Conservation (phyloP, 2,797 vertebrate genomes). For the Odontamblyopus rebecca region DNA sequence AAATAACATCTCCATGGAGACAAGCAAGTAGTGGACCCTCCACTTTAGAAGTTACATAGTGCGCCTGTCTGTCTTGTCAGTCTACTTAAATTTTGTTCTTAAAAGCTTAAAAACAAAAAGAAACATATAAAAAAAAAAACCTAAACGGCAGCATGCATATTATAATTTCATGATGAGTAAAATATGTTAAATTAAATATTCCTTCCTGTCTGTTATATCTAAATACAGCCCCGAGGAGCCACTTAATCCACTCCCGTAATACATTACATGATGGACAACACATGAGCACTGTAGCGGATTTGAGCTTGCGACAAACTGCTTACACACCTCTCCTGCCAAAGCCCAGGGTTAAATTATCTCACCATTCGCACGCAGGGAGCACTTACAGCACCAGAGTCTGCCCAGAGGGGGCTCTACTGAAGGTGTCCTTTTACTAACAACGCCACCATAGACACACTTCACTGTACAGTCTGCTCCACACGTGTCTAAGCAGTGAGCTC, state of each 20-base stretch:
- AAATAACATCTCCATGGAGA: too few relatives aligned
- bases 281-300: conserved; percentile 10
- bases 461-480: not conserved
- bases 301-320: conserved; percentile 52
- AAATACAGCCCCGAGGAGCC: not conserved
- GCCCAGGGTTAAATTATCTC: conserved; percentile 61
- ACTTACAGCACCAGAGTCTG: conserved; percentile 48
- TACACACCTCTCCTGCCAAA: conserved; percentile 57
- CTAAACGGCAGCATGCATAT: not conserved
- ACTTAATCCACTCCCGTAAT: not conserved
- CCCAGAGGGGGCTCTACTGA: conserved; percentile 43
- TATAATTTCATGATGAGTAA: not conserved
- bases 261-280: not conserved
- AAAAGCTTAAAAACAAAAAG: too few relatives aligned
- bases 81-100: too few relatives aligned
- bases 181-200: not conserved
- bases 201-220: not conserved
- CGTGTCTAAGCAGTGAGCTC: not conserved
- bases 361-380: conserved; percentile 56
- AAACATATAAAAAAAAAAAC: too few relatives aligned
- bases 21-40: too few relatives aligned
- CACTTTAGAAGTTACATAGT: too few relatives aligned
- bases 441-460: conserved; percentile 34
- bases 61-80: too few relatives aligned
- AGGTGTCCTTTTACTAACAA: conserved; percentile 66